Evolutionary conservation across 2,113 vertebrate genomes (phyloP).

Genomic region (cattle (Bos taurus)): ARS-UCD2.0 NC_037350.1:11202501-11203000

Average conservation of each 20-base stretch:
- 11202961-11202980: not conserved
- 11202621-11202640: not conserved
- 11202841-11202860: not conserved
- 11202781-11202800: not conserved
- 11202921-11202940: slow-evolving; percentile 32
- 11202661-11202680: not conserved
- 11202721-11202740: not conserved
- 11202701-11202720: not conserved
- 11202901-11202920: slow-evolving; percentile 41
- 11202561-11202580: not conserved
- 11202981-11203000: not conserved
- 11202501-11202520: not conserved
- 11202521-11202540: not conserved
- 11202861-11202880: not conserved
- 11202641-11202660: not conserved
- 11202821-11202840: not conserved
- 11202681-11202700: not conserved
- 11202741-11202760: not conserved
- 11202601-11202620: not conserved
- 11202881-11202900: not conserved
- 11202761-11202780: not conserved
- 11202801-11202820: not conserved
- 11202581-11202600: not conserved
- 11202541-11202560: rapidly evolving
- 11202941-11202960: slow-evolving; percentile 51